phyloP scores from a whole-genome alignment of 2,888 invertebrate genomes.

The Gandaritis pyraliata region DNA sequence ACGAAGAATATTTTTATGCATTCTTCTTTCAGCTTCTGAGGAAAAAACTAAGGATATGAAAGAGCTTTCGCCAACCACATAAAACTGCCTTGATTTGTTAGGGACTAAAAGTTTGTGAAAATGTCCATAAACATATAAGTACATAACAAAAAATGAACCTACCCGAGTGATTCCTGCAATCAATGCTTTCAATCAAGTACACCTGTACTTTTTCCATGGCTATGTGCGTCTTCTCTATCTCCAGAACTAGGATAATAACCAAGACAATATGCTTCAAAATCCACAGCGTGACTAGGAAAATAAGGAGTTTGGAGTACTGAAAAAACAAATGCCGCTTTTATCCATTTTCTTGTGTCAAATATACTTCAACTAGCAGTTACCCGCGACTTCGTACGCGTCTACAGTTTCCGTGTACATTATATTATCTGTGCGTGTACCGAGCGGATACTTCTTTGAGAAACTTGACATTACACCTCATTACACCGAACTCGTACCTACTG shows the following conservation, averaged over 20 bases:
- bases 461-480: too few relatives aligned
- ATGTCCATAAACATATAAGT: too few relatives aligned
- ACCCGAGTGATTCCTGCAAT: slow-evolving; percentile 7
- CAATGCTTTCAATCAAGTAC: background rate
- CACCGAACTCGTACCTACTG: too few relatives aligned
- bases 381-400: too few relatives aligned
- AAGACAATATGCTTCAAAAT: slow-evolving; percentile 39
- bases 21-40: slow-evolving; percentile 33
- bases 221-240: slow-evolving; percentile 46
- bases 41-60: background rate
- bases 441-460: too few relatives aligned
- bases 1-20: slow-evolving; percentile 45
- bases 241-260: slow-evolving; percentile 34
- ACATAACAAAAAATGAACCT: background rate
- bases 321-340: background rate
- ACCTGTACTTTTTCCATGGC: slow-evolving; percentile 28
- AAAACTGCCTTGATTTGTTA: too few relatives aligned
- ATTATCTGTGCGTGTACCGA: too few relatives aligned
- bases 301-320: background rate
- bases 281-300: slow-evolving; percentile 22
- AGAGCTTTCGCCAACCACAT: too few relatives aligned
- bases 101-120: too few relatives aligned
- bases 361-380: too few relatives aligned
- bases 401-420: too few relatives aligned
- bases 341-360: too few relatives aligned